A percentile compares a stretch with the other conserved stretches of the same genome.
phyloP scores from a whole-genome alignment of 2,113 vertebrate genomes.

The Dasyornis broadbenti region DNA sequence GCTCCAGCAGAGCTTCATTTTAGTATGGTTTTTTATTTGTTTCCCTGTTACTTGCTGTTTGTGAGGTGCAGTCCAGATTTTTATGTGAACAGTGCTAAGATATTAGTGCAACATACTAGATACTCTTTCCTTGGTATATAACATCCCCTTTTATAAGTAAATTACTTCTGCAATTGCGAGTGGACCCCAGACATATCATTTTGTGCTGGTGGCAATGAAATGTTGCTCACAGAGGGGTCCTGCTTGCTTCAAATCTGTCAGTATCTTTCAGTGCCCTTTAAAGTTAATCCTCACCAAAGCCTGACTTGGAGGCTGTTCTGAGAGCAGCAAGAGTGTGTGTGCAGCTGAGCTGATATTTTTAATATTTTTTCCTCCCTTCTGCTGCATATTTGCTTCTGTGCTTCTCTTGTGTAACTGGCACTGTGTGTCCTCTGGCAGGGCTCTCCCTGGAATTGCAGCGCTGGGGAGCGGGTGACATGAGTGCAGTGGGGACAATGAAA shows the following conservation, averaged over 20 bases:
- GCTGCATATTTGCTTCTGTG: conserved; percentile 2
- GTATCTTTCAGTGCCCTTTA: neutral
- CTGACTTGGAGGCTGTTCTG: neutral
- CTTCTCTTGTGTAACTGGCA: conserved; percentile 54
- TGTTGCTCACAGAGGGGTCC: neutral
- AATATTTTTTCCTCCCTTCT: neutral
- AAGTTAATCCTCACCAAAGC: neutral
- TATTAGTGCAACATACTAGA: neutral
- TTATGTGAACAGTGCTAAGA: neutral
- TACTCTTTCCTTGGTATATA: neutral
- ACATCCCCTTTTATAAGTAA: neutral
- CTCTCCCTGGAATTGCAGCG: neutral
- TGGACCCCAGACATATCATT: neutral
- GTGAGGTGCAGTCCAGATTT: neutral
- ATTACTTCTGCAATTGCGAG: fast-evolving
- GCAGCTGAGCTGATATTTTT: neutral
- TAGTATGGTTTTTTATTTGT: neutral
- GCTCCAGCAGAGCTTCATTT: neutral
- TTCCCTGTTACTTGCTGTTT: neutral
- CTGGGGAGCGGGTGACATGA: neutral
- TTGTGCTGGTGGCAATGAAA: neutral
- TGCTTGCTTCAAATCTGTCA: neutral
- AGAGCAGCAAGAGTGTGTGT: neutral
- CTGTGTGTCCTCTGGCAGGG: conserved; percentile 55
- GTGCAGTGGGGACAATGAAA: conserved; percentile 35